phyloP scores from a whole-genome alignment of 1,140 invertebrate genomes.

The Heliconius nattereri region DNA sequence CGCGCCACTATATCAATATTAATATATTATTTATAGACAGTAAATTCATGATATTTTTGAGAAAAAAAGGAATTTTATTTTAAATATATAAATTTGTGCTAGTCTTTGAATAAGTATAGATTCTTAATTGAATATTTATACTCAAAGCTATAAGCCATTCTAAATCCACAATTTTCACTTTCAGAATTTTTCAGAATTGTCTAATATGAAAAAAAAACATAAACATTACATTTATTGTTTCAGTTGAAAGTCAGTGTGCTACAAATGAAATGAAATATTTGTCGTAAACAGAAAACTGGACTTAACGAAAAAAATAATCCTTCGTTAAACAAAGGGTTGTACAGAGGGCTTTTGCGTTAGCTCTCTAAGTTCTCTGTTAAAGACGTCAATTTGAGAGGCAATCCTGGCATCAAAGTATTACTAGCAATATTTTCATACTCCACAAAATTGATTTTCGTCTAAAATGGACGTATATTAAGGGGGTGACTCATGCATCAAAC shows the following conservation, averaged over 20 bases:
- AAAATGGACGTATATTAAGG: neutral
- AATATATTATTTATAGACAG: no score
- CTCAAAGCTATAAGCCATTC: neutral
- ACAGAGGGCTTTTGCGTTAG: neutral
- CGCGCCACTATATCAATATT: neutral
- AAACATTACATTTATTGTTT: neutral
- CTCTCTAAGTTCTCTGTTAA: neutral
- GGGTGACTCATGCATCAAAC: slow-evolving; percentile 2
- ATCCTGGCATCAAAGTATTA: neutral
- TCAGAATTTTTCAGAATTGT: neutral
- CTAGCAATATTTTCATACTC: neutral
- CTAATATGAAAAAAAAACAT: neutral
- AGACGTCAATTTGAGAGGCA: neutral
- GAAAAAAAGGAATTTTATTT: no score
- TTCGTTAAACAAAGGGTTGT: neutral
- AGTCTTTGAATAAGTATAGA: no score
- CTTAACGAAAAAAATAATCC: neutral
- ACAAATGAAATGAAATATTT: neutral
- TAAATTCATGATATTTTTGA: neutral
- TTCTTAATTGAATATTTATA: neutral
- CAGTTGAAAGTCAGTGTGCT: neutral
- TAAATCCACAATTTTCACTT: neutral
- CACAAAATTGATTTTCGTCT: slow-evolving; percentile 7
- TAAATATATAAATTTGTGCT: no score
- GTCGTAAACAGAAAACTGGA: neutral